Percentiles rank a stretch among this genome's conserved stretches.
Conservation (phyloP, 2,888 invertebrate genomes). For the Pseudeuparius sepicola region DNA sequence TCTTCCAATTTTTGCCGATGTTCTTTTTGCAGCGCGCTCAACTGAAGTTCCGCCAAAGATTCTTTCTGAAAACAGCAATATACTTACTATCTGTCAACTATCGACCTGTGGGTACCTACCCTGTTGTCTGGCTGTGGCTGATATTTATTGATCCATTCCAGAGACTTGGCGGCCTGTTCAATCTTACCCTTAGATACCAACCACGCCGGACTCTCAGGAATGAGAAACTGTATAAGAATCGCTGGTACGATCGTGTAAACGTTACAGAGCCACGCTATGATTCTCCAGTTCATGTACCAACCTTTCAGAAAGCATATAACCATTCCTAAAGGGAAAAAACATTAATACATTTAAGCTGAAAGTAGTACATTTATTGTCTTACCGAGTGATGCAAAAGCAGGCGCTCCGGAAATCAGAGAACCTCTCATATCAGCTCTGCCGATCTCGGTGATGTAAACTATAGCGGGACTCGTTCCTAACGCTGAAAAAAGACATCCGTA, state of each 20-base stretch:
- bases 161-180: conserved; percentile 44
- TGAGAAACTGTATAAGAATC: conserved; percentile 41
- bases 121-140: conserved; percentile 40
- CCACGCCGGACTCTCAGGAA: conserved; percentile 52
- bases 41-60: conserved; percentile 43
- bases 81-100: too few species aligned
- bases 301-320: conserved; percentile 46
- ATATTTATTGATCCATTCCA: conserved; percentile 42
- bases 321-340: conserved; percentile 45
- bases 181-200: conserved; percentile 44
- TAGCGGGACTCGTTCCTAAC: conserved; percentile 49
- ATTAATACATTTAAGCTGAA: too few species aligned
- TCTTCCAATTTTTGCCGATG: conserved; percentile 41
- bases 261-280: conserved; percentile 46
- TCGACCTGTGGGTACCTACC: too few species aligned
- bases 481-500: conserved; percentile 33
- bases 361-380: too few species aligned
- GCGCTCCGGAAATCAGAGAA: conserved; percentile 48
- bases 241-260: conserved; percentile 44
- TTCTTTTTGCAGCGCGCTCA: conserved; percentile 43
- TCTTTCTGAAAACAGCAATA: conserved; percentile 37
- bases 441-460: conserved; percentile 53
- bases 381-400: conserved; percentile 50
- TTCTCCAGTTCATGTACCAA: conserved; percentile 45
- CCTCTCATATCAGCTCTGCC: conserved; percentile 49